These are phyloP conservation scores for Leucopsar rothschildi DNA, from an alignment of 2,113 vertebrate genomes.

Conservation along the genomic window DNA sequence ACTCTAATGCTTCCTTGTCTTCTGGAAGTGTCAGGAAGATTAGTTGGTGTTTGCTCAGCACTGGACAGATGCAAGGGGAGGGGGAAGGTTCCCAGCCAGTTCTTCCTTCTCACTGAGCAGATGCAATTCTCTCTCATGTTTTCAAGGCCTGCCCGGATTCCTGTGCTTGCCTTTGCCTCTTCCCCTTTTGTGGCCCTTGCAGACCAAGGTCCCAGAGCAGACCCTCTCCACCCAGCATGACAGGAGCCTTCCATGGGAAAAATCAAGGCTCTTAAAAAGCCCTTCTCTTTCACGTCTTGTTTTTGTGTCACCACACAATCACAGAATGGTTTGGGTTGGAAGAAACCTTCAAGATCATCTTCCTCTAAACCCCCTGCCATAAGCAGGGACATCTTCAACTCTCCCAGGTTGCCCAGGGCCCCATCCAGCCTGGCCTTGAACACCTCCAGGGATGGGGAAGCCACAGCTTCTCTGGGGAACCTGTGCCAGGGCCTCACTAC, in stretches of 20 bases:
- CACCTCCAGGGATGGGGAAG: not conserved
- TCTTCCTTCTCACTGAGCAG: not conserved
- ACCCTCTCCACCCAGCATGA: not conserved
- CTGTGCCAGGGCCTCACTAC: not conserved
- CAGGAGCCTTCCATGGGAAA: not conserved
- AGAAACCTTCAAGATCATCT: not conserved
- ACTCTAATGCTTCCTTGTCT: not conserved
- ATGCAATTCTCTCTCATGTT: not conserved
- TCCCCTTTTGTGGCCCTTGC: not conserved
- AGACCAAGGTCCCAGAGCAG: not conserved
- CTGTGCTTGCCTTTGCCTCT: not conserved
- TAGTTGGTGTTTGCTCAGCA: not conserved
- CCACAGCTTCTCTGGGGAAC: not conserved
- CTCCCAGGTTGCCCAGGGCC: accelerated
- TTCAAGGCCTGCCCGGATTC: not conserved
- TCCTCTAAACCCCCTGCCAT: not conserved
- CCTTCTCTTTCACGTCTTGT: not conserved
- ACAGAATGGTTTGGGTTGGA: not conserved
- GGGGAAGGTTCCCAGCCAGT: not conserved
- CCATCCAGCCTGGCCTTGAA: not conserved
- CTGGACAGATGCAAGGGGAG: not conserved
- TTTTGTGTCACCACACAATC: not conserved
- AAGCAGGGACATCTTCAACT: not conserved
- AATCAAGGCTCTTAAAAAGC: not conserved
- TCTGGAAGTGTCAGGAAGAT: not conserved